phyloP scores from a whole-genome alignment of 2,113 vertebrate genomes.

The Centropus bengalensis region DNA sequence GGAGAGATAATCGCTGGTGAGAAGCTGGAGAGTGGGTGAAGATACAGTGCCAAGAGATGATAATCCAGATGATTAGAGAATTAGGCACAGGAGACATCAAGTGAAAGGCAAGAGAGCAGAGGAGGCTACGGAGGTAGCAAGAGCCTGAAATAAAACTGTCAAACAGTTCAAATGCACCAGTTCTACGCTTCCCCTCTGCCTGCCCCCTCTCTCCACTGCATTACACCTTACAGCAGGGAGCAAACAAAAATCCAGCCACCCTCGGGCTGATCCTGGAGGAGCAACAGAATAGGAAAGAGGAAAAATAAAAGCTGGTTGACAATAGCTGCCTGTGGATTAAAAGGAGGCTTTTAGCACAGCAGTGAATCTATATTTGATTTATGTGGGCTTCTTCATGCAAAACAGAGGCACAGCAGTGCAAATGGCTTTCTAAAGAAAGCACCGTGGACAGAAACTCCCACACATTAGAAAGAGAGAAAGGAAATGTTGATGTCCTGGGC shows the following conservation, averaged over 20 bases:
- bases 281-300: neutral
- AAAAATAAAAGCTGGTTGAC: neutral
- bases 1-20: constrained; percentile 10
- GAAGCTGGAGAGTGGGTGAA: constrained; percentile 32
- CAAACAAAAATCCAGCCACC: neutral
- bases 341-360: constrained; percentile 1
- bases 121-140: neutral
- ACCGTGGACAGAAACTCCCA: neutral
- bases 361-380: neutral
- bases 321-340: neutral
- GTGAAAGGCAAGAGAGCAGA: constrained; percentile 13
- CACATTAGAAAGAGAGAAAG: neutral
- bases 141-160: constrained; percentile 13
- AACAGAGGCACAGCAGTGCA: neutral
- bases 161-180: neutral
- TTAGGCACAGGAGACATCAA: constrained; percentile 24
- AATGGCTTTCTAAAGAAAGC: constrained; percentile 10
- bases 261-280: neutral
- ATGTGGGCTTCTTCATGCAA: neutral
- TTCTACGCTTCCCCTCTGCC: neutral
- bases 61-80: constrained; percentile 42
- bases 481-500: neutral
- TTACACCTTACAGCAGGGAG: neutral
- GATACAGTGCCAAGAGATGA: neutral
- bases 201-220: neutral